Percentiles rank a stretch among this genome's conserved stretches.
These are phyloP conservation scores for Acrobasis suavella DNA, from an alignment of 2,888 invertebrate species.

Conservation along the genomic window DNA sequence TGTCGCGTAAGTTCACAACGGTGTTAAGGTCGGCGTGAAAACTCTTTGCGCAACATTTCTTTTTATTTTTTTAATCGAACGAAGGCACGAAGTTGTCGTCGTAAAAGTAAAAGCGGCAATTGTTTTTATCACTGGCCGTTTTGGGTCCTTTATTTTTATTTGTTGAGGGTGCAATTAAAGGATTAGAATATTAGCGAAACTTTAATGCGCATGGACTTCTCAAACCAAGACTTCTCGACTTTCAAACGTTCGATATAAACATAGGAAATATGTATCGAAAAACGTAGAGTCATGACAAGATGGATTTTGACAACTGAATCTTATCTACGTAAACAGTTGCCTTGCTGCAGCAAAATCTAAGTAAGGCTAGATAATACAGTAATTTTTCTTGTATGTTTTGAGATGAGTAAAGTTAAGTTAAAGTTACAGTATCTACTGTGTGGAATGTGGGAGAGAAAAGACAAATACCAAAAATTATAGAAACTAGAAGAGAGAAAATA, in stretches of 20 bases:
- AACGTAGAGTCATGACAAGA: too few species aligned
- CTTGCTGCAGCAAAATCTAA: background rate
- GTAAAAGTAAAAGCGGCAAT: constrained; percentile 24
- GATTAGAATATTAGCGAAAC: constrained; percentile 5
- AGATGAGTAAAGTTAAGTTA: too few species aligned
- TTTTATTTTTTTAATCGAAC: constrained; percentile 39
- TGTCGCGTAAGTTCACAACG: constrained; percentile 65
- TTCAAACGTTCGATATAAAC: too few species aligned
- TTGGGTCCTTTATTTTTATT: constrained; percentile 9
- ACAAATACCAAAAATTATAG: too few species aligned
- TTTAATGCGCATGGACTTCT: background rate
- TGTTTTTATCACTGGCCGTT: constrained; percentile 24
- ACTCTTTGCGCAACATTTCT: constrained; percentile 55
- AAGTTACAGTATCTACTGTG: too few species aligned
- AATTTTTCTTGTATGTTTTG: too few species aligned
- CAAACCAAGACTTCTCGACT: too few species aligned
- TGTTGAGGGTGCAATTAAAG: background rate
- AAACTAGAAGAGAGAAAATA: too few species aligned
- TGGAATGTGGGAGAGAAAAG: too few species aligned
- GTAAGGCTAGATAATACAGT: too few species aligned
- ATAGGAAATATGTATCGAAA: too few species aligned
- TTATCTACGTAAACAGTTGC: background rate
- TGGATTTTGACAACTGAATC: too few species aligned
- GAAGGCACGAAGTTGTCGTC: constrained; percentile 25
- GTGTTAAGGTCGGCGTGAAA: constrained; percentile 64